These are phyloP conservation scores for Crotalus horridus DNA, from an alignment of 2,113 vertebrate species.

Conservation along the genomic window DNA sequence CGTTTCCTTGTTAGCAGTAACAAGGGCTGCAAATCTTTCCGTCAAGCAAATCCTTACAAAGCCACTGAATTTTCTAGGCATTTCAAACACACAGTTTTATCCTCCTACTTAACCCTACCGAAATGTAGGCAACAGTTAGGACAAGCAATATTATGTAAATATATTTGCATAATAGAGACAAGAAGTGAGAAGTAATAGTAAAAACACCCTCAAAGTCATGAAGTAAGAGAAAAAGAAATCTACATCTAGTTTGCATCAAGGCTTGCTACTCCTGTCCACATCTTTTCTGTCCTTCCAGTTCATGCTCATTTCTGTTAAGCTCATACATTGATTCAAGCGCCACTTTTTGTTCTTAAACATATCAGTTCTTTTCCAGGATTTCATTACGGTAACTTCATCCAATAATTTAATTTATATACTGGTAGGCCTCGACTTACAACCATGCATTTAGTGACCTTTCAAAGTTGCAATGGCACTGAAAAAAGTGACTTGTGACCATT, in stretches of 20 bases:
- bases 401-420: background rate
- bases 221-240: background rate
- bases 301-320: background rate
- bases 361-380: background rate
- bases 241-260: background rate
- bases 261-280: background rate
- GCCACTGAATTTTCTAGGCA: background rate
- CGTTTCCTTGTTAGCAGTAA: background rate
- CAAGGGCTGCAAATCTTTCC: background rate
- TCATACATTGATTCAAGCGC: background rate
- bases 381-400: background rate
- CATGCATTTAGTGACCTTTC: too few species aligned
- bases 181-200: background rate
- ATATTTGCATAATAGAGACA: background rate
- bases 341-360: background rate
- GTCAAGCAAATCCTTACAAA: background rate
- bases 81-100: background rate
- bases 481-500: too few species aligned
- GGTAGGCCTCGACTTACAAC: too few species aligned
- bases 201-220: background rate
- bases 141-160: background rate
- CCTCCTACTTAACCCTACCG: background rate
- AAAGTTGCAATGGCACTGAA: too few species aligned
- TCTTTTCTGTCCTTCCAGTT: background rate
- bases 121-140: background rate